Base-by-base conservation (phyloP, 1,140 invertebrate genomes). In the Oryzaephilus surinamensis region DNA sequence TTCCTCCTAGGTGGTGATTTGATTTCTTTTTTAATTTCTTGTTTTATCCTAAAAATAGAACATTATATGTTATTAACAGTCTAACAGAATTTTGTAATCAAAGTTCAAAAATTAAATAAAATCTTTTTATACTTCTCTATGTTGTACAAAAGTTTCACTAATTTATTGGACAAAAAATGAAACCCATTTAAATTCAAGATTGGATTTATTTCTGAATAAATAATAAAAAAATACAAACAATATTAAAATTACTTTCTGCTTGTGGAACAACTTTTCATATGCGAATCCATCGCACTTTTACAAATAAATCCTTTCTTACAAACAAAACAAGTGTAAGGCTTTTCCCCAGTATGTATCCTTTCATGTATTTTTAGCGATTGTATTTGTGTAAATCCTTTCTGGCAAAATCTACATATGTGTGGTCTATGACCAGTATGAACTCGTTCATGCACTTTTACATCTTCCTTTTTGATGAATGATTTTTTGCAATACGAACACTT, bases 11-110 rank as follows among this genome's bases (percentile, higher is more conserved):
- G 40, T 58, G 76, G 52, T 62, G n/a, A n/a, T n/a, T n/a, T n/a
- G n/a, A n/a, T n/a, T n/a, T n/a, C n/a, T n/a, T n/a, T n/a, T n/a
- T n/a, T n/a, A n/a, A n/a, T n/a, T n/a, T n/a, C n/a, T n/a, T n/a
- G n/a, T n/a, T n/a, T n/a, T n/a, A n/a, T n/a, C n/a, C n/a, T n/a
- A n/a, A n/a, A n/a, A n/a, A 66, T 61, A 30, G 50, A 46, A 14
- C 65, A 54, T 31, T 63, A 41, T 18, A 63, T 6, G 29, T 63
- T 52, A 36, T 45, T 50, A 32, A 54, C 52, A 45, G 57, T 57
- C 63, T 73, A 54, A 58, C n/a, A n/a, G n/a, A n/a, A n/a, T n/a
- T n/a, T n/a, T 75, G 42, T 64, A 76, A 2, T 67, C 70, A 50
- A 79, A 79, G 1, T 64, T 58, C 30, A 24, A 24, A 6, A 24